phyloP scores from a whole-genome alignment of 1,140 invertebrate species.

The Metopolophium dirhodum region DNA sequence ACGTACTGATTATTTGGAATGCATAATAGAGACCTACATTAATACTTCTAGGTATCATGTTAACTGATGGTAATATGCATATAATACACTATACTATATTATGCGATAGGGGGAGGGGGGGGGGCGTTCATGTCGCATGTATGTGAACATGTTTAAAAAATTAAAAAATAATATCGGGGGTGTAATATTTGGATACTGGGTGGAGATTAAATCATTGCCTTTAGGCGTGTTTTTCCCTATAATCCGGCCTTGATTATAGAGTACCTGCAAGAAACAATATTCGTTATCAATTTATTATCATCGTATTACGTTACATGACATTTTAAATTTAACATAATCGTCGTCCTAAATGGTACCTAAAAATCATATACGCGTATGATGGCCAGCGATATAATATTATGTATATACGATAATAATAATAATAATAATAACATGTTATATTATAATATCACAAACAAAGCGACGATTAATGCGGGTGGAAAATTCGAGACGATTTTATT shows the following conservation, averaged over 20 bases:
- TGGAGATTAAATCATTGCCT: background rate
- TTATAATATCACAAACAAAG: background rate
- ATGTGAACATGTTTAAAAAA: too few relatives aligned
- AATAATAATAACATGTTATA: background rate
- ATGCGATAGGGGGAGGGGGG: too few relatives aligned
- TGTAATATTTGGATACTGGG: background rate
- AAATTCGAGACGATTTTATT: background rate
- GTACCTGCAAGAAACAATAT: too few relatives aligned
- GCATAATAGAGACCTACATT: too few relatives aligned
- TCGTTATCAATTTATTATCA: too few relatives aligned
- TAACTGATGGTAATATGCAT: too few relatives aligned
- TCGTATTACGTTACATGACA: too few relatives aligned
- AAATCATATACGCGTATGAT: background rate
- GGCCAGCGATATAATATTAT: background rate
- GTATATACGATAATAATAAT: background rate
- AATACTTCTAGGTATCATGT: too few relatives aligned
- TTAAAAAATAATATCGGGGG: background rate
- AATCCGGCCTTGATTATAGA: too few relatives aligned
- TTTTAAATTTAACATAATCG: background rate
- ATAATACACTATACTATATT: too few relatives aligned
- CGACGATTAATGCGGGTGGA: background rate
- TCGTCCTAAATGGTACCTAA: background rate
- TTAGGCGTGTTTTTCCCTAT: too few relatives aligned
- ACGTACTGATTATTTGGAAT: too few relatives aligned
- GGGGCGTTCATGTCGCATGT: background rate